Evolutionary conservation across 2,888 invertebrate species (phyloP).

Genomic region (Ferrisia virgata): DNA sequence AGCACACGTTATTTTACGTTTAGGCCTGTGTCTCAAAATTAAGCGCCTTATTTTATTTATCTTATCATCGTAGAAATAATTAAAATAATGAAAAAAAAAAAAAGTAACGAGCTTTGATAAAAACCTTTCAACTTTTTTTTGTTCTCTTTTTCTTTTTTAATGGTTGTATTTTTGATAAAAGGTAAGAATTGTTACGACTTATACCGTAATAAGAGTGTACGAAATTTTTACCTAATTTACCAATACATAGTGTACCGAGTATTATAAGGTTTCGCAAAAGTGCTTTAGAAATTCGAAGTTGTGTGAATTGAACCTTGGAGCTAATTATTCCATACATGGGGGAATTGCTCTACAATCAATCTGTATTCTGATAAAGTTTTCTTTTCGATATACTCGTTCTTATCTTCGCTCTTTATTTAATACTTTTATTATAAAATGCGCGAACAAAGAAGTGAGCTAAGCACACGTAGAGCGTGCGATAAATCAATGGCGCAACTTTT

Average conservation of each 20-base stretch:
- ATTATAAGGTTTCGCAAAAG: neutral
- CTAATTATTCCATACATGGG: neutral
- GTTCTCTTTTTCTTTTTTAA: neutral
- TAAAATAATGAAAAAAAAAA: neutral
- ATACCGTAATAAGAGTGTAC: neutral
- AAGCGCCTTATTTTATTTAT: too few species aligned
- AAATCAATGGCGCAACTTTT: neutral
- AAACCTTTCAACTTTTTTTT: neutral
- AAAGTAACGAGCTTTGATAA: neutral
- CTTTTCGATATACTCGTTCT: neutral
- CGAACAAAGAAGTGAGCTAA: slow-evolving; percentile 5
- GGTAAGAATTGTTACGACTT: neutral
- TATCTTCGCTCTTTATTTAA: neutral
- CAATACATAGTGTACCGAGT: too few species aligned
- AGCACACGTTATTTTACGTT: slow-evolving; percentile 6
- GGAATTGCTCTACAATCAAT: neutral
- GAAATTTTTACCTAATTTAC: neutral
- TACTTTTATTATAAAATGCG: neutral
- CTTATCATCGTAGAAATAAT: too few species aligned
- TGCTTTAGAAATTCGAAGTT: neutral
- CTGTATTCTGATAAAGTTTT: neutral
- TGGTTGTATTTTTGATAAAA: neutral
- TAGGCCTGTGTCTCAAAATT: neutral
- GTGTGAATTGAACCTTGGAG: neutral
- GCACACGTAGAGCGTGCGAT: neutral